Evolutionary conservation across 2,113 vertebrate species (phyloP).

Genomic region (Amia ocellicauda): DNA sequence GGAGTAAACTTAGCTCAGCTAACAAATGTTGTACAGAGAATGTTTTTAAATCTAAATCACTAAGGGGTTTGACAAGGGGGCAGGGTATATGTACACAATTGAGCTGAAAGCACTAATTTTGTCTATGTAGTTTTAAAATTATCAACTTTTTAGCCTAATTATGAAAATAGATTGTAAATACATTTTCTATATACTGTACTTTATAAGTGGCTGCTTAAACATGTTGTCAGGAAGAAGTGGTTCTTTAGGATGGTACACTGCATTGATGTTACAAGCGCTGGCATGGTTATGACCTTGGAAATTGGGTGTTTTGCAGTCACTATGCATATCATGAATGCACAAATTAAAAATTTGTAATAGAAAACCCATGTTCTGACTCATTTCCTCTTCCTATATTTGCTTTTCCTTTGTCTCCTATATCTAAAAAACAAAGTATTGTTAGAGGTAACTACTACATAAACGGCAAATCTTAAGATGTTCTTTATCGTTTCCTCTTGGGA

Average conservation of each 20-base stretch:
- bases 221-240: slow-evolving; percentile 78
- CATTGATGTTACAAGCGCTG: slow-evolving; percentile 74
- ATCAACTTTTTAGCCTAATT: slow-evolving; percentile 75
- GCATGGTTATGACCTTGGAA: slow-evolving; percentile 64
- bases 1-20: slow-evolving; percentile 54
- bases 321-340: slow-evolving; percentile 77
- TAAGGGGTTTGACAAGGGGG: slow-evolving; percentile 54
- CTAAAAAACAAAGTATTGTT: neutral
- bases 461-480: no score
- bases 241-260: slow-evolving; percentile 88
- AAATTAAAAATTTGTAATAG: slow-evolving; percentile 82
- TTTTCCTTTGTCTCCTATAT: no score
- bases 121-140: slow-evolving; percentile 74
- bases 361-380: neutral
- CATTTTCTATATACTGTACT: slow-evolving; percentile 76
- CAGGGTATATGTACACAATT: slow-evolving; percentile 79
- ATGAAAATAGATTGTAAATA: slow-evolving; percentile 91
- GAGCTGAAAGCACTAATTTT: slow-evolving; percentile 95
- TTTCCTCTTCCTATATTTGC: neutral
- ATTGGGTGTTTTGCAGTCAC: slow-evolving; percentile 76
- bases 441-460: no score
- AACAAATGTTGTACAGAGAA: slow-evolving; percentile 67
- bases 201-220: slow-evolving; percentile 80
- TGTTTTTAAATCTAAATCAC: slow-evolving; percentile 67
- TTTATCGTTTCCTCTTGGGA: no score